A percentile compares a stretch with the other conserved stretches of the same genome.
Evolutionary conservation across 2,113 vertebrate genomes (phyloP).

Genomic region (Echinops telfairi): DNA sequence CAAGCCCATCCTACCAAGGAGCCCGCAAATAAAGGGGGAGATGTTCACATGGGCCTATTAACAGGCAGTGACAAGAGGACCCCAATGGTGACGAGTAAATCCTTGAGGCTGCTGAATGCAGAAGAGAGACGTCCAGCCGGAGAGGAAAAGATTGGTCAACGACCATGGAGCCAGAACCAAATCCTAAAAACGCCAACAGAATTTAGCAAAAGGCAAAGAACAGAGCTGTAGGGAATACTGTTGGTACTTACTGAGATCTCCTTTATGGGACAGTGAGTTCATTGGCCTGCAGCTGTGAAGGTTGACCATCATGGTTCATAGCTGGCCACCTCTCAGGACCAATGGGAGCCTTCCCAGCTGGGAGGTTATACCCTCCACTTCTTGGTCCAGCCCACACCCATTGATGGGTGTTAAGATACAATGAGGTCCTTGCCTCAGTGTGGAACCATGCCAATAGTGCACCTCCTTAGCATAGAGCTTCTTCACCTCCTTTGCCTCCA

Average conservation of each 20-base stretch:
- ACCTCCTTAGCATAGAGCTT: too few relatives aligned
- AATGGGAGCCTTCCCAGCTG: neutral
- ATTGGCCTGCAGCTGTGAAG: neutral
- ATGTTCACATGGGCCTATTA: neutral
- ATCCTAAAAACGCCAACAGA: neutral
- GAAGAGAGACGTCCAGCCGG: neutral
- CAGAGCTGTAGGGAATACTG: rapidly evolving
- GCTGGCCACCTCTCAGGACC: neutral
- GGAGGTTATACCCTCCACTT: neutral
- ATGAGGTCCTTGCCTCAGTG: neutral
- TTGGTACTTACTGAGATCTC: neutral
- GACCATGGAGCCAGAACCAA: neutral
- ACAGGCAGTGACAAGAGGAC: neutral
- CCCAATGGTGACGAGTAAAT: neutral
- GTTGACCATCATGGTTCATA: neutral
- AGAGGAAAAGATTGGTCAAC: neutral
- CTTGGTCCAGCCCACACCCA: neutral
- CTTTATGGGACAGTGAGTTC: neutral
- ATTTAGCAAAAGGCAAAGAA: neutral
- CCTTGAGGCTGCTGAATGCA: neutral
- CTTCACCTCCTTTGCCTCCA: neutral
- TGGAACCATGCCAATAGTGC: neutral
- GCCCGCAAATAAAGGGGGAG: neutral
- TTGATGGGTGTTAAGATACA: rapidly evolving
- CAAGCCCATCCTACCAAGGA: neutral